A percentile compares a stretch with the other conserved stretches of the same genome.
Conservation (phyloP, 2,113 vertebrate genomes). For the Xiphophorus maculatus region DNA sequence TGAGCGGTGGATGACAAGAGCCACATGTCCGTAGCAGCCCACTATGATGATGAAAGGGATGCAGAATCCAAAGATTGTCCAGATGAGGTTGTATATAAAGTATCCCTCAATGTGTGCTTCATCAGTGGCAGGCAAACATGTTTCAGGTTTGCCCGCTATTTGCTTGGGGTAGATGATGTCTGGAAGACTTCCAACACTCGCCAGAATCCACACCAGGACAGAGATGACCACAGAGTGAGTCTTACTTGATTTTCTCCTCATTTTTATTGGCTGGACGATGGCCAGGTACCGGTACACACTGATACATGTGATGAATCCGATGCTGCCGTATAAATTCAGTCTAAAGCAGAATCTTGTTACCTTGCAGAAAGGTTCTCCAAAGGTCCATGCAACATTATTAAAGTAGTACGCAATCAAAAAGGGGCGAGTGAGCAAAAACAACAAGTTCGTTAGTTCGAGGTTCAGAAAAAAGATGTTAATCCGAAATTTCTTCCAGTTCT, state of each 20-base stretch:
- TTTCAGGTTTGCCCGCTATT: fast-evolving
- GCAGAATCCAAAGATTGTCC: conserved; percentile 78
- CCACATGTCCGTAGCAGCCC: conserved; percentile 80
- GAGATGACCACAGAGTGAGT: conserved; percentile 56
- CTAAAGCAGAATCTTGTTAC: conserved; percentile 80
- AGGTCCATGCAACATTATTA: conserved; percentile 71
- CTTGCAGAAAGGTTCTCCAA: conserved; percentile 80
- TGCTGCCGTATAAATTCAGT: conserved; percentile 86
- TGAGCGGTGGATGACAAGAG: not conserved
- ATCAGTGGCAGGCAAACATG: too few relatives aligned
- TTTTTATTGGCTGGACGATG: conserved; percentile 82
- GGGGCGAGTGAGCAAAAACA: conserved; percentile 83
- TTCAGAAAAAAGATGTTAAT: conserved; percentile 78
- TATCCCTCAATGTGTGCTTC: too few relatives aligned
- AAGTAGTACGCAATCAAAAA: conserved; percentile 82
- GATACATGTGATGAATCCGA: conserved; percentile 86
- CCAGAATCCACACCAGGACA: conserved; percentile 74
- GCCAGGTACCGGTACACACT: conserved; percentile 86
- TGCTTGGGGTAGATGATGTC: conserved; percentile 75
- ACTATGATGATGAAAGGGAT: conserved; percentile 80
- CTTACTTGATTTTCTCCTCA: conserved; percentile 68
- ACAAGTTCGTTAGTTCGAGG: conserved; percentile 81
- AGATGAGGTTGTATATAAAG: too few relatives aligned
- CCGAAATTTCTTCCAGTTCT: conserved; percentile 52
- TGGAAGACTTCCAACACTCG: conserved; percentile 73